Evolutionary conservation across 2,797 vertebrate genomes (phyloP), one percentile per base, ranked within the genome.

Genomic region (Falco concolor): DNA sequence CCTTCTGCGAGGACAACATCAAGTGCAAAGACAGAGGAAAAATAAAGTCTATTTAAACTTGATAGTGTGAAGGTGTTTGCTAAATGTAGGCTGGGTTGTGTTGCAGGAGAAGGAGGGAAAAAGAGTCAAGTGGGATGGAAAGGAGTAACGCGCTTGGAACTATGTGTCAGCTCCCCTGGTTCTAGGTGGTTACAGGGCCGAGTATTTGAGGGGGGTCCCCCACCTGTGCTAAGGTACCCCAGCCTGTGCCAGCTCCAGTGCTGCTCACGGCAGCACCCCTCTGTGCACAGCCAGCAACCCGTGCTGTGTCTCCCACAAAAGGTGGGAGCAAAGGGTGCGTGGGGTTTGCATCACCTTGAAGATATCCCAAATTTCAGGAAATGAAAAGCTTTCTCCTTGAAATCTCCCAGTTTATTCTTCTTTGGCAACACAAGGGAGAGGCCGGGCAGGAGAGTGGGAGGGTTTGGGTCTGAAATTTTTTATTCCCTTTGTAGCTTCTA

Each of bases 151-250:
- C 32, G 4, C 25, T 57, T 54, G 24, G 64, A 68, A 12, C 2
- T 16, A 2, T 2, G 1, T 5, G 20, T 14, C 38, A 60, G 18
- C 17, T 93, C 2, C 34, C 9, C 34, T 27, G n/a, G 13, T 12
- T 44, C 68, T 67, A 5, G 38, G 34, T 12, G 54, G 23, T 4
- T 57, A 30, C 10, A 38, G 40, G 27, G 34, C 19, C 47, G 44
- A 12, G 27, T 9, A 20, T 70, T 63, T 45, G 42, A 27, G 87
- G 44, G 28, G 22, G 34, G 5, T 40, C 63, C 69, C 47, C 6
- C 20, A 42, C 8, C 15, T 23, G 24, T 50, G 13, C 1, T 1
- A 5, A 32, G n/a, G 32, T 18, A 4, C 6, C 3, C 0, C 2
- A 22, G 60, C 0, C 0, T 6, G 69, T 45, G 53, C 3, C 57